These are phyloP conservation scores for Wiebesia pumilae DNA, from an alignment of 1,140 invertebrate species.

Conservation along the genomic window DNA sequence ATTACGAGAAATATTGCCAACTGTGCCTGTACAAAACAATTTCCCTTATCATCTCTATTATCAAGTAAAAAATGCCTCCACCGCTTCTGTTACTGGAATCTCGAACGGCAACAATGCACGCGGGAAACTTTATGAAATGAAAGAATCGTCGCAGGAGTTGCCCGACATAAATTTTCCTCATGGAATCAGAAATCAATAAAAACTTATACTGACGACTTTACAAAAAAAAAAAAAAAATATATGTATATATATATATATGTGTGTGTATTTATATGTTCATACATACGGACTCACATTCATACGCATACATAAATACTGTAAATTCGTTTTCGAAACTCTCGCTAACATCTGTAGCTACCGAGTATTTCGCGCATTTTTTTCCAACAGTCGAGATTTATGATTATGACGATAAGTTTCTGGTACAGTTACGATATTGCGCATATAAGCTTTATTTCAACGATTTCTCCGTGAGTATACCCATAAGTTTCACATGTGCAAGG, in stretches of 20 bases:
- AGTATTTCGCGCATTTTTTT: slow-evolving; percentile 20
- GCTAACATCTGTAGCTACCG: slow-evolving; percentile 14
- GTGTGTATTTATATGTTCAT: too few species aligned
- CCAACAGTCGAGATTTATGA: slow-evolving; percentile 39
- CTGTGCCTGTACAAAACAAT: not conserved
- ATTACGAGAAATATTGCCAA: slow-evolving; percentile 8
- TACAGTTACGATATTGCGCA: slow-evolving; percentile 21
- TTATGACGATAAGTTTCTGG: slow-evolving; percentile 50
- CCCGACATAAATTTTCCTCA: slow-evolving; percentile 32
- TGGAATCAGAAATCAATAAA: slow-evolving; percentile 47
- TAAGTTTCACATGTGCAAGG: not conserved
- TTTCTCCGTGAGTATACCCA: not conserved
- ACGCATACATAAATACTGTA: not conserved
- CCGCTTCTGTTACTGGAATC: not conserved
- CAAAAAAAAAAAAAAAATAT: not conserved
- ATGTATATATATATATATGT: not conserved
- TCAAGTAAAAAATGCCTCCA: not conserved
- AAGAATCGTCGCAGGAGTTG: slow-evolving; percentile 19
- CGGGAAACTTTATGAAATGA: slow-evolving; percentile 33
- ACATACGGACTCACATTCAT: not conserved
- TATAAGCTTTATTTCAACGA: not conserved
- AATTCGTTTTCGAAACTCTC: slow-evolving; percentile 45
- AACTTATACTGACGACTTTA: slow-evolving; percentile 12
- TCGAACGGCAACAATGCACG: slow-evolving; percentile 16
- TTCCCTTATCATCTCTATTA: slow-evolving; percentile 14